Percentiles rank a stretch among this genome's conserved stretches.
Conservation (phyloP, 2,888 invertebrate species). For the Zootermopsis nevadensis region DNA sequence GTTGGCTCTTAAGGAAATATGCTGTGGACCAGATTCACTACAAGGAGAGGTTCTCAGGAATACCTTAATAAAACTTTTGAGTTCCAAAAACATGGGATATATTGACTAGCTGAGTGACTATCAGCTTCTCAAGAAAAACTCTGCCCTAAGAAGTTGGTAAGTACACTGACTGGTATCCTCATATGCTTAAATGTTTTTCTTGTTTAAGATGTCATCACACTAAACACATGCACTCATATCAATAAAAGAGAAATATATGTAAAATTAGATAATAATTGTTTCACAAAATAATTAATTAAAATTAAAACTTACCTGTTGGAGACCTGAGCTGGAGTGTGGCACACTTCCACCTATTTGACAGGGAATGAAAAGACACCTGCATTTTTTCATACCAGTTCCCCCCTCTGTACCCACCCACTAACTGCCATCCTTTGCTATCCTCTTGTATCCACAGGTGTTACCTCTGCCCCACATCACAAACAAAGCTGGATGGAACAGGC, state of each 20-base stretch:
- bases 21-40: no score
- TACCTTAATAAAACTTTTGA: no score
- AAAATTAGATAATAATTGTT: neutral
- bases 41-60: no score
- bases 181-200: no score
- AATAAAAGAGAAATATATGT: neutral
- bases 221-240: no score
- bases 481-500: neutral
- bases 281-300: slow-evolving; percentile 1
- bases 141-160: no score
- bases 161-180: no score
- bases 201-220: no score
- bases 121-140: no score
- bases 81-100: no score
- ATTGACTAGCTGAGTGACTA: no score
- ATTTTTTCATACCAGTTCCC: slow-evolving; percentile 24
- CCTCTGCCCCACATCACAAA: slow-evolving; percentile 6
- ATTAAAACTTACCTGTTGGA: slow-evolving; percentile 4
- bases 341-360: slow-evolving; percentile 23
- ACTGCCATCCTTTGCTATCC: slow-evolving; percentile 19
- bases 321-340: slow-evolving; percentile 25
- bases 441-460: slow-evolving; percentile 39
- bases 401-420: neutral
- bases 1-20: no score
- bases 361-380: slow-evolving; percentile 39